Evolutionary conservation across 2,113 vertebrate species (phyloP), one percentile per base, ranked within the genome.

Genomic region (Indicator maculatus): DNA sequence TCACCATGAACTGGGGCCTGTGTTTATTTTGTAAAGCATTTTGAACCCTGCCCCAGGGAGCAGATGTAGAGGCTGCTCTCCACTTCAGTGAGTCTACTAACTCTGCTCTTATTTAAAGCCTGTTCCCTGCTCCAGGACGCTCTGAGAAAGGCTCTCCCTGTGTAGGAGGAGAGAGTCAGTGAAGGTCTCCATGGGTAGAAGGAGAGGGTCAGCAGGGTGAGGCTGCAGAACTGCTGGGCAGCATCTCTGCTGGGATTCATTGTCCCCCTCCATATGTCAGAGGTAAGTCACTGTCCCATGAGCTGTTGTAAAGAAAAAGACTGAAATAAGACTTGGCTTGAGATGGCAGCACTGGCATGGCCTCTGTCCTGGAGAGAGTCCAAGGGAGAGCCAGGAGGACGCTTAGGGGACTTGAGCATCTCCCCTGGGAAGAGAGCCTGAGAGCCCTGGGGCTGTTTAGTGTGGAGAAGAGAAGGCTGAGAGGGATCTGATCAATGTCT

Each of bases 211-310:
- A 45, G 41, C 1, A 3, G 27, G 27, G 7, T 73, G 23, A 78
- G 81, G 53, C 50, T 65, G 30, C 16, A 74, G 33, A 45, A 45
- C 4, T 0, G 4, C 19, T 67, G 55, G 33, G 26, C 1, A 1
- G 55, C 1, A 6, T 15, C 18, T 78, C 36, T 31, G n/a, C 13
- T 82, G 36, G 27, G n/a, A 41, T 7, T 59, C 36, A 44, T 1
- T 52, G 30, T 11, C 9, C 1, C 11, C 2, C 1, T 8, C 15
- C 24, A 0, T 1, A 1, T 1, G 1, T 44, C 31, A 63, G 63
- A 75, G 28, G 17, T 11, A 58, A 65, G 66, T n/a, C 5, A 4
- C 30, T 72, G 28, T 70, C 28, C 58, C 36, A 28, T 19, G 5
- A 12, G 39, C 11, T 92, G 87, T 11, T 21, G 28, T 31, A 26